phyloP scores from a whole-genome alignment of 2,113 vertebrate genomes.

The Caranx melampygus region DNA sequence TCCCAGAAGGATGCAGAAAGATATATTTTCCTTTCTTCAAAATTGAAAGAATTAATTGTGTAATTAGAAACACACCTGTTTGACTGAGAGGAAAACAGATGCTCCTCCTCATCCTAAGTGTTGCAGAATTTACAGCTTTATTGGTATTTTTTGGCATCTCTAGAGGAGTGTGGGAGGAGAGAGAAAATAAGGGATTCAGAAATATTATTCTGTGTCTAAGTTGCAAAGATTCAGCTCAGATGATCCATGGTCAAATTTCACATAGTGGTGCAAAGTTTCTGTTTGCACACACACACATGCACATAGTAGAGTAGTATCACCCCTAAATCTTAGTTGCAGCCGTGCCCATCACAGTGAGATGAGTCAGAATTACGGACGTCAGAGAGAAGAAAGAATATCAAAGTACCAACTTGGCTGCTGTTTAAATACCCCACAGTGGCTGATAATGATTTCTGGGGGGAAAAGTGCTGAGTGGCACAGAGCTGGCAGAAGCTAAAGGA shows the following conservation, averaged over 20 bases:
- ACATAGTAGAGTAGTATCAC: constrained; percentile 3
- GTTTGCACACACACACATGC: neutral
- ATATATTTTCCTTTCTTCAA: neutral
- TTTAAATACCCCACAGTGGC: constrained; percentile 78
- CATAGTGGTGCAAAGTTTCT: constrained; percentile 4
- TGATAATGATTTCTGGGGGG: constrained; percentile 80
- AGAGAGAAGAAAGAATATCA: constrained; percentile 70
- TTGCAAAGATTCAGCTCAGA: constrained; percentile 26
- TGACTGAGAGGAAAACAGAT: constrained; percentile 46
- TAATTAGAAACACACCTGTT: constrained; percentile 24
- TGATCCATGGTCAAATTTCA: constrained; percentile 24
- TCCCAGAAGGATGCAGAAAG: neutral
- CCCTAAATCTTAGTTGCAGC: constrained; percentile 41
- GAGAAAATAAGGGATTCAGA: constrained; percentile 27
- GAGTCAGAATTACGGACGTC: constrained; percentile 54
- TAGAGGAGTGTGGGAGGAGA: constrained; percentile 49
- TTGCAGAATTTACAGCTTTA: constrained; percentile 53
- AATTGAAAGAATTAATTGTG: neutral
- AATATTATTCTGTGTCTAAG: constrained; percentile 25
- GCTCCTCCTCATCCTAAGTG: constrained; percentile 35
- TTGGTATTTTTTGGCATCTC: constrained; percentile 62
- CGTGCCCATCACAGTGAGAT: constrained; percentile 40
- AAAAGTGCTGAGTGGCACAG: constrained; percentile 80
- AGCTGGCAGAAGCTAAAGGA: constrained; percentile 78
- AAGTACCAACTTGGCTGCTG: constrained; percentile 71